Evolutionary conservation across 1,140 invertebrate species (phyloP).

Genomic region (Theocolax elegans): DNA sequence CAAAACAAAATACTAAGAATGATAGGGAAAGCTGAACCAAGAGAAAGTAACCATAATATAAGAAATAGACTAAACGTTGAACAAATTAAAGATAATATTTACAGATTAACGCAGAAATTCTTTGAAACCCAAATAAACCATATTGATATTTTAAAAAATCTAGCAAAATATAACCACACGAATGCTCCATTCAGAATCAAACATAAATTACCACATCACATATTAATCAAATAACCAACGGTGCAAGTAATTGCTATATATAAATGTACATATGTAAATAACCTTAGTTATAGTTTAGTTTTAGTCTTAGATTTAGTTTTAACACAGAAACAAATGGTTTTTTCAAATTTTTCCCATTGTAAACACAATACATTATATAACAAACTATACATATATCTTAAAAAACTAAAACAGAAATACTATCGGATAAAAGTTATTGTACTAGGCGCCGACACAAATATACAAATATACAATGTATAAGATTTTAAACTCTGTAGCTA

Average conservation of each 20-base stretch:
- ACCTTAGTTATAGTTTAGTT: too few relatives aligned
- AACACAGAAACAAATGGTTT: too few relatives aligned
- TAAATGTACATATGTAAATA: not conserved
- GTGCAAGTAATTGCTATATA: not conserved
- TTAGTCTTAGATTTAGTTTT: too few relatives aligned
- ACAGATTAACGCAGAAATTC: not conserved
- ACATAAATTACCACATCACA: constrained; percentile 15
- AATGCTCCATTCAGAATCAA: constrained; percentile 8
- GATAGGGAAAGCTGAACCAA: not conserved
- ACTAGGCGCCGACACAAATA: too few relatives aligned
- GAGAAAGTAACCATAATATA: not conserved
- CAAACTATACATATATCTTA: too few relatives aligned
- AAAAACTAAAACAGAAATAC: too few relatives aligned
- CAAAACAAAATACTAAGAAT: too few relatives aligned
- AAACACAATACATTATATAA: too few relatives aligned
- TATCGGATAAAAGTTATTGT: too few relatives aligned
- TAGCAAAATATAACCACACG: constrained; percentile 16
- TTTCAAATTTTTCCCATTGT: too few relatives aligned
- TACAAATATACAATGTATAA: too few relatives aligned
- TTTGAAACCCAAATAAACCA: not conserved
- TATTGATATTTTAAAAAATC: constrained; percentile 7
- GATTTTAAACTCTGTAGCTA: too few relatives aligned
- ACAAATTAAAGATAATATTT: not conserved
- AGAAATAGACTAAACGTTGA: not conserved
- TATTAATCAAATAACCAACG: not conserved